A percentile compares a stretch with the other conserved stretches of the same genome.
phyloP scores from a whole-genome alignment of 1,140 invertebrate species.

The Elymnias hypermnestra region DNA sequence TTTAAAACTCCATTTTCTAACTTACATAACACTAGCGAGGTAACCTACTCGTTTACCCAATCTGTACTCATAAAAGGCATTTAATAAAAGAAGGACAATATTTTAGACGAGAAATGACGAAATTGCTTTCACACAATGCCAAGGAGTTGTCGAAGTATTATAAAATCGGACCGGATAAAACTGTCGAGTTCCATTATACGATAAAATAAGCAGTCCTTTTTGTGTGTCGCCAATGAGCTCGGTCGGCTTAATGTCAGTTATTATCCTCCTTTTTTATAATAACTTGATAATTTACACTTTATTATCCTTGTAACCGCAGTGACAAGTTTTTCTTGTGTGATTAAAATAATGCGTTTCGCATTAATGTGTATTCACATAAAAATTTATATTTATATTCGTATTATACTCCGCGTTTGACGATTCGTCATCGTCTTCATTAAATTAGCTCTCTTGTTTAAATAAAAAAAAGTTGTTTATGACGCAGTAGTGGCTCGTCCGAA shows the following conservation, averaged over 20 bases:
- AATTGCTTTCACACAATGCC: no score
- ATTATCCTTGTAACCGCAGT: constrained; percentile 21
- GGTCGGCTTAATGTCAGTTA: constrained; percentile 23
- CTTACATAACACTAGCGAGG: no score
- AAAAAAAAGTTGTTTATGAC: no score
- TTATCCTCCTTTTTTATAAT: constrained; percentile 23
- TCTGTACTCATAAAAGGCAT: no score
- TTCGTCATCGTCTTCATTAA: no score
- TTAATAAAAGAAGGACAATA: no score
- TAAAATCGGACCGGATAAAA: constrained; percentile 20
- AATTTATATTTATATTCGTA: not conserved
- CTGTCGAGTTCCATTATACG: constrained; percentile 21
- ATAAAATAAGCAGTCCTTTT: constrained; percentile 20
- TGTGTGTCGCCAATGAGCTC: constrained; percentile 17
- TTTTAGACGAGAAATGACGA: no score
- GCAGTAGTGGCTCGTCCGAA: no score
- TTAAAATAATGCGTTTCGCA: constrained; percentile 11
- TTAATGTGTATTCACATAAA: not conserved
- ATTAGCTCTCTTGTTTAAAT: no score
- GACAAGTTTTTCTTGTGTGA: constrained; percentile 24
- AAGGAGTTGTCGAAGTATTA: no score
- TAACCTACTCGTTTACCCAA: no score
- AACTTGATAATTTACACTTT: constrained; percentile 26
- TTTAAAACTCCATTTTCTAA: no score
- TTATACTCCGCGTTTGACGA: not conserved